A percentile compares a stretch with the other conserved stretches of the same genome.
Evolutionary conservation across 2,113 vertebrate genomes (phyloP).

Genomic region (Hemibagrus wyckioides): DNA sequence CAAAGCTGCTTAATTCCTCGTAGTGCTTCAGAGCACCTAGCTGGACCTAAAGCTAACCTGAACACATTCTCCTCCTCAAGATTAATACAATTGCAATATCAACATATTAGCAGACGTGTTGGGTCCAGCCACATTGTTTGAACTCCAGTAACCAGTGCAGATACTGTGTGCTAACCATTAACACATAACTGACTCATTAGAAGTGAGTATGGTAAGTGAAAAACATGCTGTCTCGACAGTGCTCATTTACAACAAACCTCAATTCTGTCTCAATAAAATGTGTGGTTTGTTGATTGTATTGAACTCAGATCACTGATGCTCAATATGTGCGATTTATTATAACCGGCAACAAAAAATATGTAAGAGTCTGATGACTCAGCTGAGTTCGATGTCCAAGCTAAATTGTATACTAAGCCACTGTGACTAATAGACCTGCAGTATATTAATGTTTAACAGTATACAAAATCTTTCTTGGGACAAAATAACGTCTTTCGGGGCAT

Average conservation of each 20-base stretch:
- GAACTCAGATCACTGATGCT: not conserved
- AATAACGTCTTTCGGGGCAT: too few species aligned
- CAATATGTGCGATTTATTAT: not conserved
- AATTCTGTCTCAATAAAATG: not conserved
- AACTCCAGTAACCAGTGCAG: not conserved
- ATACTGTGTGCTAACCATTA: not conserved
- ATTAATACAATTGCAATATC: not conserved
- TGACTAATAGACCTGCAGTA: slow-evolving; percentile 32
- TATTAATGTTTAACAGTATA: slow-evolving; percentile 42
- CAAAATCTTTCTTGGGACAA: not conserved
- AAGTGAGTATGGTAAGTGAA: not conserved
- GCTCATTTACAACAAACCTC: not conserved
- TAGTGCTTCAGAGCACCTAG: not conserved
- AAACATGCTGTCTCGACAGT: not conserved
- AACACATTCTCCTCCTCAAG: not conserved
- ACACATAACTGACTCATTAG: not conserved
- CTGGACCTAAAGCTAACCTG: not conserved
- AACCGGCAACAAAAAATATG: not conserved
- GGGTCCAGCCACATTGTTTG: not conserved
- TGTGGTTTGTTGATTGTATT: not conserved
- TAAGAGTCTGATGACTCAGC: slow-evolving; percentile 14
- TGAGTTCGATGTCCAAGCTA: not conserved
- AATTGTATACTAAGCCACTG: slow-evolving; percentile 17
- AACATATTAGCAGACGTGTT: not conserved
- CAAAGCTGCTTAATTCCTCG: not conserved